Evolutionary conservation across 2,888 invertebrate genomes (phyloP).

Genomic region (Lochmaea capreae): DNA sequence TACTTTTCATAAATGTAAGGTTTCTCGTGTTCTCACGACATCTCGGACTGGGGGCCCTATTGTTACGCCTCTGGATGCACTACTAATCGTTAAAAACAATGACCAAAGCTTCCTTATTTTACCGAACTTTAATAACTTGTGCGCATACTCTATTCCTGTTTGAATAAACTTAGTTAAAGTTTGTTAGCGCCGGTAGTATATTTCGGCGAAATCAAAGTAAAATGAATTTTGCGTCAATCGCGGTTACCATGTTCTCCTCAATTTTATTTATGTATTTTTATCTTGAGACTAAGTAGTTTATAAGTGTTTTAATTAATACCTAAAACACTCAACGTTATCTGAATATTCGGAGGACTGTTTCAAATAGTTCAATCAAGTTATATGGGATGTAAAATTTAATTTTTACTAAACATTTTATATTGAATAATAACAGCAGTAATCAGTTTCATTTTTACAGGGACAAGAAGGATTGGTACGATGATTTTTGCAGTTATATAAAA

Average conservation of each 20-base stretch:
- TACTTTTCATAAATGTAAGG: too few species aligned
- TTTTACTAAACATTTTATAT: background rate
- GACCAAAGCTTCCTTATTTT: too few species aligned
- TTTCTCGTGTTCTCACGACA: too few species aligned
- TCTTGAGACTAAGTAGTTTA: slow-evolving; percentile 22
- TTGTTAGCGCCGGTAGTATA: slow-evolving; percentile 1
- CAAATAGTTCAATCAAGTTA: slow-evolving; percentile 10
- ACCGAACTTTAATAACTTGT: too few species aligned
- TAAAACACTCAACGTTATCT: slow-evolving; percentile 23
- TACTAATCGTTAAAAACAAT: too few species aligned
- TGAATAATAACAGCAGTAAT: background rate
- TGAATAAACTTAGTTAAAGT: too few species aligned
- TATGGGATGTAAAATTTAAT: background rate
- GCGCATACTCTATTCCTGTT: too few species aligned
- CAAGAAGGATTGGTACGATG: too few species aligned
- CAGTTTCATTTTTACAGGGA: background rate
- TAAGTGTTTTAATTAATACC: slow-evolving; percentile 24
- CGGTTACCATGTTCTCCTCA: slow-evolving; percentile 1
- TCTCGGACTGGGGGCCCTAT: too few species aligned
- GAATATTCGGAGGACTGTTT: slow-evolving; percentile 12
- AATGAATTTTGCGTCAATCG: background rate
- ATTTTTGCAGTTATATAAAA: too few species aligned
- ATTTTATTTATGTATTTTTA: slow-evolving; percentile 19
- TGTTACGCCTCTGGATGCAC: too few species aligned
- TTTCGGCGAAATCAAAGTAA: slow-evolving; percentile 15